Base-by-base conservation (phyloP, 2,888 invertebrate species). In the Drosophila rubida region DNA sequence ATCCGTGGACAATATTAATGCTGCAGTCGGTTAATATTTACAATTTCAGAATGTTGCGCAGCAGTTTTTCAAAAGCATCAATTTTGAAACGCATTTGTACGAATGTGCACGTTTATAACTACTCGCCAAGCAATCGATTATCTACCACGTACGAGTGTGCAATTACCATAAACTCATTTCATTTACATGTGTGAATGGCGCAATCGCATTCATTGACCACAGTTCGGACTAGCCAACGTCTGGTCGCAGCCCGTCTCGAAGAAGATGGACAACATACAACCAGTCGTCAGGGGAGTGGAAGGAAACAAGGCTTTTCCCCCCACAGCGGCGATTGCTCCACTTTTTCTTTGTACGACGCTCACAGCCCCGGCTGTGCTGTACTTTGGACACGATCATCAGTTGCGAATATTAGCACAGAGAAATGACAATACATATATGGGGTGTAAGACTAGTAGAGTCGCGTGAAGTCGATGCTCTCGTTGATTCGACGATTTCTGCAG, bases 301-400 rank as follows among this genome's bases (percentile, higher is more conserved):
- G 14, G 23, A 22, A 14, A 23, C 7, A 25, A 13, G 35, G 22
- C 22, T 23, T 42, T 32, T 11, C 27, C 32, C 58, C 22, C 8
- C 9, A 9, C 9, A 9, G 13, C 42, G 2, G 19, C 35, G 25
- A 39, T 55, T 66, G 86, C 46, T 63, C 66, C 49, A 83, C 61
- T 67, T 73, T 69, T 71, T 63, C 50, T 53, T 57, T 68, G 62
- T 64, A 50, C 35, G 32, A n/a, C n/a, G n/a, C n/a, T n/a, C 35
- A 41, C 48, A 54, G 51, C 39, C 44, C 44, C 8, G 37, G 39
- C 19, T 42, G 49, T 54, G 27, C 55, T 69, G 81, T 53, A 80
- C 81, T 86, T 81, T 81, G 81, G 62, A 86, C 81, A 39, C 63
- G 67, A 87, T 81, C 87, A 78, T 75, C 80, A 77, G 81, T 75